phyloP scores from a whole-genome alignment of 1,140 invertebrate genomes.

The Drosophila virilis region DNA sequence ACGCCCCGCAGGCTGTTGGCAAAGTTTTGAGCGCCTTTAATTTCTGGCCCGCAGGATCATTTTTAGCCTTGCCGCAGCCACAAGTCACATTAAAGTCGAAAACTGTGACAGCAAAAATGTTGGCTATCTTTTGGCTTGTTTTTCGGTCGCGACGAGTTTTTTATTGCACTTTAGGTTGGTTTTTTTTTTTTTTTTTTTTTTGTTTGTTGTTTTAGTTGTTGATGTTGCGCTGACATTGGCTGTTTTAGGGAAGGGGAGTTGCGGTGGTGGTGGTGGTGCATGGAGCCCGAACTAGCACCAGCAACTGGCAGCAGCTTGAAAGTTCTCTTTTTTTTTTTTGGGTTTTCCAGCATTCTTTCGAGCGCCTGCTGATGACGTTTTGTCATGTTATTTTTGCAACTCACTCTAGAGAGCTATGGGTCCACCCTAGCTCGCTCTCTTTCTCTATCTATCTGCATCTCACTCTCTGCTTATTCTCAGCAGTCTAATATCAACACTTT shows the following conservation, averaged over 20 bases:
- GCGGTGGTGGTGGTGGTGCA: too few species aligned
- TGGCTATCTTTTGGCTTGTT: constrained; percentile 12
- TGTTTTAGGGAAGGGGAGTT: background rate
- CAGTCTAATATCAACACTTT: constrained; percentile 82
- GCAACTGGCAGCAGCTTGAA: constrained; percentile 46
- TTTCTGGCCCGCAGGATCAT: constrained; percentile 24
- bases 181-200: too few species aligned
- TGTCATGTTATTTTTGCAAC: constrained; percentile 73
- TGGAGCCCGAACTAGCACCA: constrained; percentile 15
- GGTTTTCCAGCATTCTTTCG: constrained; percentile 27
- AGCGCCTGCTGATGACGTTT: constrained; percentile 69
- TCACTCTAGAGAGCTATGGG: constrained; percentile 5
- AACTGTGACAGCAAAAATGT: constrained; percentile 55
- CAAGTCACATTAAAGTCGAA: constrained; percentile 73
- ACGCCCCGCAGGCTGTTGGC: constrained; percentile 29
- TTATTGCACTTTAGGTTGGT: constrained; percentile 15
- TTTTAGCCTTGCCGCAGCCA: too few species aligned
- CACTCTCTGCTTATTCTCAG: constrained; percentile 38
- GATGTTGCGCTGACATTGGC: constrained; percentile 14
- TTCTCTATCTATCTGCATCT: background rate
- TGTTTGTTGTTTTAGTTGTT: constrained; percentile 9
- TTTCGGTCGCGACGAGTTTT: constrained; percentile 15
- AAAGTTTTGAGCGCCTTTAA: constrained; percentile 61
- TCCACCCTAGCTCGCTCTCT: background rate
- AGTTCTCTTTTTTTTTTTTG: constrained; percentile 35